Evolutionary conservation across 2,797 vertebrate genomes (phyloP).

Genomic region (Acanthurus lineatus): DNA sequence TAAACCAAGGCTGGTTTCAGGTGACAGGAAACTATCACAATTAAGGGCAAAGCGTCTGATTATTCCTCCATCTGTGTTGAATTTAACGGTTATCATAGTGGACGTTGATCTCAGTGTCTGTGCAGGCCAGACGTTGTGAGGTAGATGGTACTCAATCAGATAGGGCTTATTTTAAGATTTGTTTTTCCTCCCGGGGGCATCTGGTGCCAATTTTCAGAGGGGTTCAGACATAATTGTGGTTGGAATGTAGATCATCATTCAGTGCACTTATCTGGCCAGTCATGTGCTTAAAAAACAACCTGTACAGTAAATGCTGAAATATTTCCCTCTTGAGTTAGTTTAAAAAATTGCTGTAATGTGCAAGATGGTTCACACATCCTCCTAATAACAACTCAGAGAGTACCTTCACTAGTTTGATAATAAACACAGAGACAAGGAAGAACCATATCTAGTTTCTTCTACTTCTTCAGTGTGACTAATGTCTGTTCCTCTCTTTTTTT

Average conservation of each 20-base stretch:
- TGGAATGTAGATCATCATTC: constrained; percentile 73
- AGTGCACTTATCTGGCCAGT: constrained; percentile 59
- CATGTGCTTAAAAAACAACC: constrained; percentile 32
- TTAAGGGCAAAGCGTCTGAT: constrained; percentile 72
- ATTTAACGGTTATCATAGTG: constrained; percentile 79
- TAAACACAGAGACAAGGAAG: neutral
- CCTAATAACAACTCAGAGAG: constrained; percentile 3
- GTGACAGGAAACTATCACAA: constrained; percentile 79
- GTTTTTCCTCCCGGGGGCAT: constrained; percentile 79
- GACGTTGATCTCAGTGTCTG: constrained; percentile 67
- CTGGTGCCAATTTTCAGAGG: constrained; percentile 83
- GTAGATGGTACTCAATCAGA: constrained; percentile 77
- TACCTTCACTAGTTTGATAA: neutral
- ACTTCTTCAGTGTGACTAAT: constrained; percentile 41
- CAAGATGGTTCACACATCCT: neutral
- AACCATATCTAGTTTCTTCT: neutral
- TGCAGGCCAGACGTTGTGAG: constrained; percentile 65
- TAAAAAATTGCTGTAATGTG: constrained; percentile 12
- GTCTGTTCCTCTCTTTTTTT: constrained; percentile 23
- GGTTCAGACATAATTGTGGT: constrained; percentile 71
- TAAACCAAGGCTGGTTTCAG: constrained; percentile 63
- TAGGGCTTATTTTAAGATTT: constrained; percentile 82
- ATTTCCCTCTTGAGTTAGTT: constrained; percentile 23
- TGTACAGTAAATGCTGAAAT: constrained; percentile 29
- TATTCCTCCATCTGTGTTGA: constrained; percentile 83